Conservation (phyloP, 2,113 vertebrate genomes). For the Grallaria varia region DNA sequence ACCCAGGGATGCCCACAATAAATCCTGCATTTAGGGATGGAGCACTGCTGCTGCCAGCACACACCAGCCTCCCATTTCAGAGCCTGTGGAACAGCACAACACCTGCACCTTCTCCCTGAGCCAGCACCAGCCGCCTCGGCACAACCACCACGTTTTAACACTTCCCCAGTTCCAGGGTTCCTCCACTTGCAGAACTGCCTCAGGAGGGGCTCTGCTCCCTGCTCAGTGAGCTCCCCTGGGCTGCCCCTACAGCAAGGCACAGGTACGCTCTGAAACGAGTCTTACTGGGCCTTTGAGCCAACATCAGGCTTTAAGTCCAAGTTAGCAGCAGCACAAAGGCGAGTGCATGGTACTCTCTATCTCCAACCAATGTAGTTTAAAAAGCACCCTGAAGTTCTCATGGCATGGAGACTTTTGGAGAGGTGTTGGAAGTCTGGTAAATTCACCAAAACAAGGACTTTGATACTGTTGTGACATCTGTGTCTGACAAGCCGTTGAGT, state of each 20-base stretch:
- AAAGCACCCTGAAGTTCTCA: background rate
- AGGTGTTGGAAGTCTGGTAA: background rate
- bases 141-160: background rate
- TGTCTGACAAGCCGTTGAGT: background rate
- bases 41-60: too few relatives aligned
- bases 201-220: accelerated
- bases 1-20: background rate
- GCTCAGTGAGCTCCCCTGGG: background rate
- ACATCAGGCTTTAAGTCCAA: background rate
- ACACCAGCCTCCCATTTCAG: background rate
- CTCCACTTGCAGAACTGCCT: background rate
- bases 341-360: accelerated
- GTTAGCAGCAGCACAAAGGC: background rate
- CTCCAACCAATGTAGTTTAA: background rate
- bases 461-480: background rate
- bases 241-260: background rate
- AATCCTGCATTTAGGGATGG: background rate
- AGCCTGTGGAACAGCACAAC: accelerated
- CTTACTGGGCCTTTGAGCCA: background rate
- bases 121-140: background rate
- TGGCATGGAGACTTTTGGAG: background rate
- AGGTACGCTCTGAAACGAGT: background rate
- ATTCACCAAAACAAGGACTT: background rate
- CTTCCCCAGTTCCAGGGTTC: background rate
- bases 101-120: background rate